Evolutionary conservation across 2,113 vertebrate species (phyloP).

Genomic region (Emydocephalus ijimae): DNA sequence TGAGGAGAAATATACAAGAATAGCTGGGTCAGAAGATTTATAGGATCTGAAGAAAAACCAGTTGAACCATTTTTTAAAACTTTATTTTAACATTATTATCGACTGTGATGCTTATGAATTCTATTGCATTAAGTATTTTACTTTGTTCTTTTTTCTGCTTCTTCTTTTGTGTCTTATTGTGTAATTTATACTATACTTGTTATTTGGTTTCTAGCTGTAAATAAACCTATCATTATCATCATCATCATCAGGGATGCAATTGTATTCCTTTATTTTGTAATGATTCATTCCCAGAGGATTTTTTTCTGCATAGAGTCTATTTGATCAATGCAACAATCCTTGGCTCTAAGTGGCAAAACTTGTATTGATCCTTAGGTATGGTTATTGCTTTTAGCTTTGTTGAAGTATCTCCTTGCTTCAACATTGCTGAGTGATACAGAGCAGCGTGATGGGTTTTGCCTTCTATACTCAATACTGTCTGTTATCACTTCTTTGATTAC

Average conservation of each 20-base stretch:
- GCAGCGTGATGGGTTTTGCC: slow-evolving; percentile 78
- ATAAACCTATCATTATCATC: background rate
- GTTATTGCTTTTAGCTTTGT: slow-evolving; percentile 68
- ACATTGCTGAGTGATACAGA: slow-evolving; percentile 80
- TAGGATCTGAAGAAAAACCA: background rate
- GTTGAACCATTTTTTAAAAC: background rate
- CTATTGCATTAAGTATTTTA: background rate
- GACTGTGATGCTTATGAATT: background rate
- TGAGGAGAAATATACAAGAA: background rate
- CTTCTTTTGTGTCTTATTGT: background rate
- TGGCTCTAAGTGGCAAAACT: background rate
- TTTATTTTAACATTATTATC: background rate
- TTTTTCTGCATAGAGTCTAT: background rate
- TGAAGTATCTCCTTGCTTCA: slow-evolving; percentile 82
- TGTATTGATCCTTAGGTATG: slow-evolving; percentile 37
- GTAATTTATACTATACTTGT: background rate
- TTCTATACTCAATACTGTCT: slow-evolving; percentile 83
- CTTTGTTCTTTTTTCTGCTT: background rate
- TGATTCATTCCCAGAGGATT: background rate
- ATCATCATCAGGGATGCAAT: background rate
- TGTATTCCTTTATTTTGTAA: fast-evolving
- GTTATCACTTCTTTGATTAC: slow-evolving; percentile 87
- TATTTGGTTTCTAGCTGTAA: background rate
- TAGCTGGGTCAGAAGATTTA: background rate
- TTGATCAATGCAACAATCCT: slow-evolving; percentile 31